Base-by-base conservation (phyloP, 2,888 invertebrate genomes). In the Frankliniella intonsa region DNA sequence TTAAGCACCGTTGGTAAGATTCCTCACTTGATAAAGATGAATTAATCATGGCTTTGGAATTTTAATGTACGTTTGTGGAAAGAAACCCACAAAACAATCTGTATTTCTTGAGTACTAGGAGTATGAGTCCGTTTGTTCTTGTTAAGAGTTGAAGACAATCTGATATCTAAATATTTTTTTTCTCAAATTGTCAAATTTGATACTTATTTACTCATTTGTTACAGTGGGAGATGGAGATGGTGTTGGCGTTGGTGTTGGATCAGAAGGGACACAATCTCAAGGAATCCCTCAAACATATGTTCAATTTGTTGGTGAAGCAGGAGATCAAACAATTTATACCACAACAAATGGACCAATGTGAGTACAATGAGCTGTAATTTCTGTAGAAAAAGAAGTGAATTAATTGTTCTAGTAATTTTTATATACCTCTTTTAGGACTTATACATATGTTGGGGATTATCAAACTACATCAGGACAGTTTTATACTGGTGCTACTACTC, bases 381-480 rank as follows among this genome's bases (percentile, higher is more conserved):
- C 49, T 17, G 1, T 38, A 38, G 19, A 80, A 49, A 1, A 17
- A 9, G 50, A 25, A 80, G 25, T 11, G 22, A 17, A 7, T 0
- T 55, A 14, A 7, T 80, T 3, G 38, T 49, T 62, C 3, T 81
- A n/a, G 19, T 11, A 25, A 27, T 22, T 62, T 81, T 81, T 22
- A 50, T 38, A 82, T 50, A 17, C 27, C 17, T 27, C 22, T 81
- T 51, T 80, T 84, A 93, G 93, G 92, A 91, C 92, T 86, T 93
- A 93, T 80, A 38, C 38, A 38, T 55, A 55, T 76, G 93, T 94
- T 84, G 93, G 92, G 19, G 94, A 93, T 85, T 92, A 90, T 87
- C 92, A 90, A 86, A 91, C 90, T 86, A 90, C 89, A 87, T 90
- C 92, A 87, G 93, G 92, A 87, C 94, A 91, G 87, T 95, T 91